Conservation (phyloP, 2,113 vertebrate species). For the Ptilorrhoa leucosticta region DNA sequence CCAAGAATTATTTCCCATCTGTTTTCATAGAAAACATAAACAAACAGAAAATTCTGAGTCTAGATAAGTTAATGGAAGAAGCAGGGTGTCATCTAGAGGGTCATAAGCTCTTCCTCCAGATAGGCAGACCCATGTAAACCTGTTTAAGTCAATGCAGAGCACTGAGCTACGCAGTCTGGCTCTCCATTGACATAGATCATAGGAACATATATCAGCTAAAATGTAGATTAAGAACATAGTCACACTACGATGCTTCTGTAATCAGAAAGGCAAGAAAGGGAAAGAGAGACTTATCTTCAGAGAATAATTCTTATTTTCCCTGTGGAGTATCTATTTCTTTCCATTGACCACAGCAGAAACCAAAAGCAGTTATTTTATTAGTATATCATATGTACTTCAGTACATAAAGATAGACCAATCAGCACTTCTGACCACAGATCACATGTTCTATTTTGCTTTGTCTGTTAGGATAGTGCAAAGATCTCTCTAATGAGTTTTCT, state of each 20-base stretch:
- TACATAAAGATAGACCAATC: not conserved
- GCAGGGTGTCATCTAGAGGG: not conserved
- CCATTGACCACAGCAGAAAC: not conserved
- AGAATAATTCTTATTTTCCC: not conserved
- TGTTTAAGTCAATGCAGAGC: not conserved
- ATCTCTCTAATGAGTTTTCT: not conserved
- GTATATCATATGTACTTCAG: not conserved
- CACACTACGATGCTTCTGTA: not conserved
- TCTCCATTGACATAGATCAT: not conserved
- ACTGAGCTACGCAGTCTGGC: not conserved
- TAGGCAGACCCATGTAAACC: not conserved
- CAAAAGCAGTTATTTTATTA: not conserved
- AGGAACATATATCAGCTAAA: not conserved
- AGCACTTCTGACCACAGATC: not conserved
- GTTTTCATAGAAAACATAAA: not conserved
- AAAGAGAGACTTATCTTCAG: not conserved
- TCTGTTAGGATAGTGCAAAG: not conserved
- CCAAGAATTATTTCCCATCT: not conserved
- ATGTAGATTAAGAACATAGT: not conserved
- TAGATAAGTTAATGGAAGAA: not conserved
- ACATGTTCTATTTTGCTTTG: not conserved
- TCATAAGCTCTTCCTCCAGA: not conserved
- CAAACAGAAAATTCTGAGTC: not conserved
- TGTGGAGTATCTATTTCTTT: not conserved
- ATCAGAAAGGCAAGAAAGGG: not conserved